These are phyloP conservation scores for Falco berigora DNA, from an alignment of 2,797 vertebrate species.

Conservation along the genomic window DNA sequence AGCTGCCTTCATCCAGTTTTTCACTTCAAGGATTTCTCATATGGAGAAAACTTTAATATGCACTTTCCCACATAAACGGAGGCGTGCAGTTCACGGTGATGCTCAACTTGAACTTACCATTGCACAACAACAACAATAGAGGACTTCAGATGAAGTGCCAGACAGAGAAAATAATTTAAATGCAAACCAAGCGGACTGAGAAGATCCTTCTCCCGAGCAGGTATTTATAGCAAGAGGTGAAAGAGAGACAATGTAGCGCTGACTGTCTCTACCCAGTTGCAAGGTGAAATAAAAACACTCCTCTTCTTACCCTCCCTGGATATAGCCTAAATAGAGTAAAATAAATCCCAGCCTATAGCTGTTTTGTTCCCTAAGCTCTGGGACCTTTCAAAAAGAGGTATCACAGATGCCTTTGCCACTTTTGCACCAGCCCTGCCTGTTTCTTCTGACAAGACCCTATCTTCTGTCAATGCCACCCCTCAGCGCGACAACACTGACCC, in stretches of 20 bases:
- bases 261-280: neutral
- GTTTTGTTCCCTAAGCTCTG: neutral
- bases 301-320: neutral
- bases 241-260: neutral
- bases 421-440: neutral
- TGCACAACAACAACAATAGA: neutral
- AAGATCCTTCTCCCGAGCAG: neutral
- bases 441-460: neutral
- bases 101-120: neutral
- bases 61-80: neutral
- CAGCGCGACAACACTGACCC: neutral
- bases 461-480: neutral
- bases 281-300: conserved; percentile 14
- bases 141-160: neutral
- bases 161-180: conserved; percentile 52
- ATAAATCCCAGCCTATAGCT: neutral
- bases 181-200: conserved; percentile 19
- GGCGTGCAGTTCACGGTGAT: neutral
- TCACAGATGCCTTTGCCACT: neutral
- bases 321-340: neutral
- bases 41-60: neutral
- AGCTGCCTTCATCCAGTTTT: neutral
- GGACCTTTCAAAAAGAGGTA: neutral
- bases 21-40: neutral
- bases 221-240: conserved; percentile 49